These are phyloP conservation scores for Synodontis membranacea DNA, from an alignment of 2,113 vertebrate species.

Conservation along the genomic window DNA sequence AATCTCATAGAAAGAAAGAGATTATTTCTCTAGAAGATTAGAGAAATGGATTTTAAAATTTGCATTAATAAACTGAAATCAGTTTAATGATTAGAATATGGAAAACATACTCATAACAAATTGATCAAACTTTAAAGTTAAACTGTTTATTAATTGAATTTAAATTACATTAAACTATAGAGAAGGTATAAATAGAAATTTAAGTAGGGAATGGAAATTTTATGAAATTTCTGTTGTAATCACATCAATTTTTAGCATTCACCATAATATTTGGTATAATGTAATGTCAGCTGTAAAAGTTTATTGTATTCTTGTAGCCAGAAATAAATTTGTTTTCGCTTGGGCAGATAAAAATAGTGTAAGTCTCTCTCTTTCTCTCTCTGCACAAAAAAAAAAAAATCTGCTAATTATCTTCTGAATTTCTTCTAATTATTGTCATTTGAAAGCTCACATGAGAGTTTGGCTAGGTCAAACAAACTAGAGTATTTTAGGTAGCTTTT, in stretches of 20 bases:
- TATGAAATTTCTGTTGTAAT: neutral
- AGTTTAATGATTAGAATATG: neutral
- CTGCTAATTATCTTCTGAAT: neutral
- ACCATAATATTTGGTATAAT: neutral
- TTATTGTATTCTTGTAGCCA: neutral
- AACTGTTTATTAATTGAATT: neutral
- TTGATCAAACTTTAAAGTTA: neutral
- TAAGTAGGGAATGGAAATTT: neutral
- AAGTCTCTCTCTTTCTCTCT: neutral
- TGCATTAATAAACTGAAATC: neutral
- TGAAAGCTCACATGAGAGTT: neutral
- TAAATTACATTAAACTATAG: neutral
- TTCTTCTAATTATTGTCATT: neutral
- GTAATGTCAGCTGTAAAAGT: neutral
- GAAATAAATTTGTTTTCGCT: neutral
- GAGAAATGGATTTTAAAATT: neutral
- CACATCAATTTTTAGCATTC: neutral
- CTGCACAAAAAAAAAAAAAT: too few species aligned
- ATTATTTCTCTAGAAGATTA: neutral
- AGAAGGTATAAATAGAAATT: neutral
- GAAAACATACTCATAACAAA: neutral
- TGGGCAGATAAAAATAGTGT: neutral
- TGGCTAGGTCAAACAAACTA: neutral
- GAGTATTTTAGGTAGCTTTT: neutral
- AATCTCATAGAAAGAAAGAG: neutral